These are phyloP conservation scores for Antechinus flavipes DNA, from an alignment of 2,113 vertebrate species.

Conservation along the genomic window DNA sequence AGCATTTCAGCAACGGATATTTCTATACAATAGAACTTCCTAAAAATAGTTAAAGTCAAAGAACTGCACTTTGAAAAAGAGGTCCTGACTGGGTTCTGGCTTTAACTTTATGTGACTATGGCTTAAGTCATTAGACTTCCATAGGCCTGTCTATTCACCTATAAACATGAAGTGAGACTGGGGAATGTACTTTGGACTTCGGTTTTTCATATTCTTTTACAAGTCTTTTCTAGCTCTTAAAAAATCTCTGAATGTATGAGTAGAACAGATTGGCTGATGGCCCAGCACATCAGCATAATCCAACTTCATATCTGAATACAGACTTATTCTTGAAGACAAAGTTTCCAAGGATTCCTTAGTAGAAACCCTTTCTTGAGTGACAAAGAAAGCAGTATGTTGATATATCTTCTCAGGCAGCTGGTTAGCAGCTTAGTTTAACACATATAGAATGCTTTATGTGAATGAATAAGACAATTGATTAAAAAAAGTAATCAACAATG, in stretches of 20 bases:
- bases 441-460: accelerated
- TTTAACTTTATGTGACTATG: background rate
- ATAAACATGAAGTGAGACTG: background rate
- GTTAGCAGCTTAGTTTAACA: accelerated
- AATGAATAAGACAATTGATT: background rate
- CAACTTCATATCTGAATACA: background rate
- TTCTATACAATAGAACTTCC: background rate
- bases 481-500: background rate
- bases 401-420: accelerated
- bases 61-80: background rate
- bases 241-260: background rate
- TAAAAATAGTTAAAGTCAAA: background rate
- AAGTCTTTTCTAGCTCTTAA: background rate
- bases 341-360: background rate
- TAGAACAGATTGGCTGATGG: accelerated
- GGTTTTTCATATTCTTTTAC: background rate
- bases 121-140: background rate
- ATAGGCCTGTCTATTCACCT: background rate
- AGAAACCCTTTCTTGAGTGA: background rate
- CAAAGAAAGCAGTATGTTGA: accelerated
- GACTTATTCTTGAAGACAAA: background rate
- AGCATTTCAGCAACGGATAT: background rate
- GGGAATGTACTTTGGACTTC: background rate
- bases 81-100: background rate
- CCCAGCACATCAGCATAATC: accelerated